Evolutionary conservation across 2,113 vertebrate species (phyloP), one percentile per base, ranked within the genome.

Genomic region (Todiramphus chloris): DNA sequence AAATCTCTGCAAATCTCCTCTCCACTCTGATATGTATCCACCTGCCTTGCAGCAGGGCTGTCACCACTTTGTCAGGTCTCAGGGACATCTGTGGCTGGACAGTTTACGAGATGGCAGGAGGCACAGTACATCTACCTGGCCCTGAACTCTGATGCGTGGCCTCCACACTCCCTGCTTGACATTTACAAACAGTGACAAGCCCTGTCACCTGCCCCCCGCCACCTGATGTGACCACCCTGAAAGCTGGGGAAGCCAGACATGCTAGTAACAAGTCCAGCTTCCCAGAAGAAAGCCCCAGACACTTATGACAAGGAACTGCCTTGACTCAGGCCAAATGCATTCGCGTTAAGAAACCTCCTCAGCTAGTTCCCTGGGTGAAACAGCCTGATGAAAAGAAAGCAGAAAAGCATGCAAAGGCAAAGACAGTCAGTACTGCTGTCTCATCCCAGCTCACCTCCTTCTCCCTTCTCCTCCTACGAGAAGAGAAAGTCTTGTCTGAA

Each of bases 151-250:
- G 56, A 51, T 3, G 2, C 4, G 1, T 21, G 1, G 43, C 78
- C 53, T 89, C 55, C 63, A 48, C 82, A 58, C 62, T 94, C 50
- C 59, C 10, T 1, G 2, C 20, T 37, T 77, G 89, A 89, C 73
- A 63, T 9, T 46, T 88, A 83, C 90, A 90, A 90, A 44, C 5
- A 0, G 55, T 80, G 93, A 95, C 90, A 92, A 91, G 67, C 59
- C 72, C 82, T 48, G 28, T 93, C 87, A 87, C 58, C 59, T 63
- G 87, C 67, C 63, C 33, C 67, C 74, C 1, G 4, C 67, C 63
- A 35, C 67, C 74, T 1, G 5, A 35, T 41, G 55, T 0, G 0
- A 46, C 90, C 74, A 91, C 44, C 53, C 43, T 0, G 0, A 91
- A 92, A 85, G n/a, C 90, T 46, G 35, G 59, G 37, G 73, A 86